Base-by-base conservation (phyloP, 2,113 vertebrate genomes). In the Leptobrachium ailaonicum region DNA sequence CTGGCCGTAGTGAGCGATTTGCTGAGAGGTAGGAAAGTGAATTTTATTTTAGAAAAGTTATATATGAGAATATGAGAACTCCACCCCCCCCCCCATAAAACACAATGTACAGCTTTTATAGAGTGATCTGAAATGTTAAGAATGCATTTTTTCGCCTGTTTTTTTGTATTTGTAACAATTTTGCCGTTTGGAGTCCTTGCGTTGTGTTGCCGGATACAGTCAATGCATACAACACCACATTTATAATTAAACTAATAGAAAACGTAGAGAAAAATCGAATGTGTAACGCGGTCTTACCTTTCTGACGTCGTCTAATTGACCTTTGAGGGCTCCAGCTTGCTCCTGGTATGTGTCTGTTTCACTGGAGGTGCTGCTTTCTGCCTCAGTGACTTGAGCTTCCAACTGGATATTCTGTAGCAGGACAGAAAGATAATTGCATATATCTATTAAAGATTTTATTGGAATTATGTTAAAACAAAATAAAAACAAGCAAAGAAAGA, bases 1-100 rank as follows among this genome's bases (percentile, higher is more conserved):
- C 76, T 86, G 88, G 54, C 88, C 81, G 41, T 92, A 91, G 82
- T 89, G 87, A 84, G 90, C 82, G 79, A 91, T 91, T 93, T 89
- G 84, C 88, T 93, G 82, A 6, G 54, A 56, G 43, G 72, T 13
- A 13, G 11, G 20, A 75, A 58, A 42, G 7, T n/a, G 2, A 45
- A 47, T 47, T 32, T 50, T 3, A 12, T 14, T 62, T 62, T 14
- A 12, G 58, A 62, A 62, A 62, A 62, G 11, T 1, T 62, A 62
- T 8, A 8, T 20, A 62, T 4, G 1, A 14, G 58, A 8, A 62
- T 8, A 50, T 50, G 20, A 32, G 20, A 32, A 32, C 20, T 32
- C 20, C 20, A 32, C 20, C 20, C 20, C 20, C 20, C 20, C 20
- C 20, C 20, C 20, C 20, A 32, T 32, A 32, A 32, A 32, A 32